These are phyloP conservation scores for Caenorhabditis becei DNA, from an alignment of 2,888 invertebrate species.

Conservation along the genomic window DNA sequence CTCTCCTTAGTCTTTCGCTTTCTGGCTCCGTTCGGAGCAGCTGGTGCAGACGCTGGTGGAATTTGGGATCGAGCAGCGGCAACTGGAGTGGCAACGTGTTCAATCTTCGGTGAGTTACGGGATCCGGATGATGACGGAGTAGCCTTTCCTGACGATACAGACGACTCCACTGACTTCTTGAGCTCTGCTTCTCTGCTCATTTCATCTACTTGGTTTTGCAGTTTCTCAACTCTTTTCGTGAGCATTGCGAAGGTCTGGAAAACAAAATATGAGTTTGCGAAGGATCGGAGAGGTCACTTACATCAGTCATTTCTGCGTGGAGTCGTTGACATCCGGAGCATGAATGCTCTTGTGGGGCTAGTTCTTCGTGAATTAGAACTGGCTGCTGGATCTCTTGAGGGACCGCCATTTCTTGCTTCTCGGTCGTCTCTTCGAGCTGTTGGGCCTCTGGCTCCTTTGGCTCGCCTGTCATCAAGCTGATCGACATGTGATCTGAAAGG, in stretches of 20 bases:
- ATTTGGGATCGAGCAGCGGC: neutral
- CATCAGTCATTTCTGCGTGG: conserved; percentile 21
- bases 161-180: conserved; percentile 2
- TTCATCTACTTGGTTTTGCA: conserved; percentile 30
- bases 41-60: neutral
- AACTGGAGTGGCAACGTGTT: neutral
- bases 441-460: neutral
- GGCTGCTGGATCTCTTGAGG: too few species aligned
- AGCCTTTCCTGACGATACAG: conserved; percentile 35
- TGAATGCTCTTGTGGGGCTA: neutral
- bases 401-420: too few species aligned
- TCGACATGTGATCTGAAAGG: conserved; percentile 26
- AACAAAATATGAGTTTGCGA: neutral
- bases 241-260: conserved; percentile 25
- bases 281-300: neutral
- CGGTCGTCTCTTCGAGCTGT: neutral
- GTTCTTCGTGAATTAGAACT: too few species aligned
- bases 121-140: conserved; percentile 19
- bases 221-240: conserved; percentile 23
- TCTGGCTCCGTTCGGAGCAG: conserved; percentile 10
- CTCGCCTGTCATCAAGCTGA: conserved; percentile 18
- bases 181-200: neutral
- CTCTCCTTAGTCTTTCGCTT: conserved; percentile 42
- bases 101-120: conserved; percentile 20
- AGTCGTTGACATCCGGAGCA: conserved; percentile 27